These are phyloP conservation scores for Clistopyga incitator DNA, from an alignment of 2,888 invertebrate species.

Conservation along the genomic window DNA sequence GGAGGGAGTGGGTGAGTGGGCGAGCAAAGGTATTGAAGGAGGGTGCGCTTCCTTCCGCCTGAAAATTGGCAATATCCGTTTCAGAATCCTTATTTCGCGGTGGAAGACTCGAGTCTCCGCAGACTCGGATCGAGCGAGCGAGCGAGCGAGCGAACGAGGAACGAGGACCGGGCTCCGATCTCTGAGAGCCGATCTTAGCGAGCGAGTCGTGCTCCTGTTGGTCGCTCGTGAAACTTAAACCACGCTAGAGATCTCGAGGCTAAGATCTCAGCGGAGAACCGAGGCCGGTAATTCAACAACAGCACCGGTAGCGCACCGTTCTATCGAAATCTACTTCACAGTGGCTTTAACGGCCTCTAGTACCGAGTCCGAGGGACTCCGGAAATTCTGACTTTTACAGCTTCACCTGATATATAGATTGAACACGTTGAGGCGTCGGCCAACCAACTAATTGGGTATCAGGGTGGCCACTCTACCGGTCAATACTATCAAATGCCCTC, in stretches of 20 bases:
- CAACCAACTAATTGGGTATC: constrained; percentile 1
- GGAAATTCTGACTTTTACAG: constrained; percentile 30
- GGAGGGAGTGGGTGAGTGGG: neutral
- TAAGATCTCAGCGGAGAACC: constrained; percentile 8
- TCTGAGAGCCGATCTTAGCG: constrained; percentile 48
- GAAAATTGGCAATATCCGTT: constrained; percentile 80
- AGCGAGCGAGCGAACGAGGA: neutral
- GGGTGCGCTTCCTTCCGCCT: constrained; percentile 75
- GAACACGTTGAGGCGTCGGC: neutral
- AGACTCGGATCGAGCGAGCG: neutral
- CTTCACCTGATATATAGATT: neutral
- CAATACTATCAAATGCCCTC: neutral
- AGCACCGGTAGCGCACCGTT: neutral
- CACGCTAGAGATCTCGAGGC: constrained; percentile 10
- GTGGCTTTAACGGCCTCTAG: constrained; percentile 2
- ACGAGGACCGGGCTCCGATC: constrained; percentile 25
- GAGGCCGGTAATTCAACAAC: constrained; percentile 3
- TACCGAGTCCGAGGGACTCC: neutral
- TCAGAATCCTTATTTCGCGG: constrained; percentile 74
- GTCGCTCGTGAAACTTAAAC: neutral
- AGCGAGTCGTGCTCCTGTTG: constrained; percentile 35
- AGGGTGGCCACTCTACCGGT: neutral
- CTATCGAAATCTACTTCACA: constrained; percentile 15
- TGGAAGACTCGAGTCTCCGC: constrained; percentile 42
- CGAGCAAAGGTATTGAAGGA: constrained; percentile 53